phyloP scores from a whole-genome alignment of 2,888 invertebrate genomes.

The Tyria jacobaeae region DNA sequence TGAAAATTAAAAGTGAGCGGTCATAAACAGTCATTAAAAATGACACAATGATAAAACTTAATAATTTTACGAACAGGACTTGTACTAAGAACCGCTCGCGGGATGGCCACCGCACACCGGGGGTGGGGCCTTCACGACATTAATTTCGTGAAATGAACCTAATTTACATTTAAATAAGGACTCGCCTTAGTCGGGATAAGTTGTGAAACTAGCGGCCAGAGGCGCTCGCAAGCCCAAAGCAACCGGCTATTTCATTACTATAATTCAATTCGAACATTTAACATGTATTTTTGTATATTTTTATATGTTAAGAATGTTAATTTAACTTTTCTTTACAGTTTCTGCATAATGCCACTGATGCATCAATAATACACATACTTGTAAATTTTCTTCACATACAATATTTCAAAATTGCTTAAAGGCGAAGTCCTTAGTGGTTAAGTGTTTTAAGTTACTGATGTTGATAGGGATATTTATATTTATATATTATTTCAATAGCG shows the following conservation, averaged over 20 bases:
- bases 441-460: too few relatives aligned
- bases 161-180: conserved; percentile 96
- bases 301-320: conserved; percentile 28
- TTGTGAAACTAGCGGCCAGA: conserved; percentile 85
- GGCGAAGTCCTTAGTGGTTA: too few relatives aligned
- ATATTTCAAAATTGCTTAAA: background rate
- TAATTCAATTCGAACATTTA: conserved; percentile 83
- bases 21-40: conserved; percentile 62
- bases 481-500: too few relatives aligned
- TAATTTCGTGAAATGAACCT: conserved; percentile 96
- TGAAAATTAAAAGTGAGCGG: conserved; percentile 44
- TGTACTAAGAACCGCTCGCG: conserved; percentile 49
- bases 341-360: conserved; percentile 17
- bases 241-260: conserved; percentile 82
- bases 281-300: conserved; percentile 55
- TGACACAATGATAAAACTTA: conserved; percentile 67
- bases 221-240: conserved; percentile 81
- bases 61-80: conserved; percentile 50
- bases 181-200: conserved; percentile 86
- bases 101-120: conserved; percentile 69
- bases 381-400: background rate
- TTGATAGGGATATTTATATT: too few relatives aligned
- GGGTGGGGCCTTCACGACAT: conserved; percentile 89
- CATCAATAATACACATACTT: background rate
- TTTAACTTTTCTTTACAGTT: background rate